Evolutionary conservation across 2,888 invertebrate genomes (phyloP).

Genomic region (Germaria angustata): DNA sequence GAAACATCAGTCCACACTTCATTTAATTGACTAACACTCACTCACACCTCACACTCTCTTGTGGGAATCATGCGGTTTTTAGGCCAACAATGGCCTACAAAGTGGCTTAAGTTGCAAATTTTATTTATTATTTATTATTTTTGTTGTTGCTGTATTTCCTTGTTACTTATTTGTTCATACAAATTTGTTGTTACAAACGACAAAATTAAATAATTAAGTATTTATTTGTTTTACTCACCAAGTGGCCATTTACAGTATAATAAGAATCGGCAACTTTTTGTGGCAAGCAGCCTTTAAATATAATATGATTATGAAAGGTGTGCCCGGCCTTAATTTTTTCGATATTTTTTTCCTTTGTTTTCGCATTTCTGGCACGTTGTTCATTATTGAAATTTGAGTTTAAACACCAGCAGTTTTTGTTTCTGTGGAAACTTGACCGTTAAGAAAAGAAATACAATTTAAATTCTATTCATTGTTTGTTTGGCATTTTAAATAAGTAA

Average conservation of each 20-base stretch:
- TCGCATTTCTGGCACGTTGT: background rate
- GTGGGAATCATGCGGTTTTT: background rate
- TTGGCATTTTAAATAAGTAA: conserved; percentile 40
- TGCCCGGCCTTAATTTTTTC: background rate
- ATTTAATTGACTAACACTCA: too few relatives aligned
- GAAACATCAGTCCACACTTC: background rate
- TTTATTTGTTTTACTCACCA: background rate
- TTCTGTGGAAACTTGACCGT: conserved; percentile 51
- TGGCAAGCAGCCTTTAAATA: background rate
- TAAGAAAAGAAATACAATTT: conserved; percentile 24
- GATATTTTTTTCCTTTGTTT: background rate
- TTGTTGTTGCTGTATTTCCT: background rate
- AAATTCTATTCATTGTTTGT: conserved; percentile 29
- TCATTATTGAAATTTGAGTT: conserved; percentile 26
- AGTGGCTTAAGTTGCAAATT: background rate
- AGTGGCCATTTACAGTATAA: background rate
- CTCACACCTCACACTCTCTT: background rate
- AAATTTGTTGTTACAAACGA: conserved; percentile 27
- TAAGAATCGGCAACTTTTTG: background rate
- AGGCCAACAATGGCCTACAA: background rate
- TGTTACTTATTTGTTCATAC: background rate
- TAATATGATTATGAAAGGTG: conserved; percentile 32
- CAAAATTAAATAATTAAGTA: conserved; percentile 23
- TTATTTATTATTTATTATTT: background rate
- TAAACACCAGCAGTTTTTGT: conserved; percentile 52